Evolutionary conservation across 2,888 invertebrate genomes (phyloP), one percentile per base, ranked within the genome.

Genomic region (Scaptomyza cyrtandrae): DNA sequence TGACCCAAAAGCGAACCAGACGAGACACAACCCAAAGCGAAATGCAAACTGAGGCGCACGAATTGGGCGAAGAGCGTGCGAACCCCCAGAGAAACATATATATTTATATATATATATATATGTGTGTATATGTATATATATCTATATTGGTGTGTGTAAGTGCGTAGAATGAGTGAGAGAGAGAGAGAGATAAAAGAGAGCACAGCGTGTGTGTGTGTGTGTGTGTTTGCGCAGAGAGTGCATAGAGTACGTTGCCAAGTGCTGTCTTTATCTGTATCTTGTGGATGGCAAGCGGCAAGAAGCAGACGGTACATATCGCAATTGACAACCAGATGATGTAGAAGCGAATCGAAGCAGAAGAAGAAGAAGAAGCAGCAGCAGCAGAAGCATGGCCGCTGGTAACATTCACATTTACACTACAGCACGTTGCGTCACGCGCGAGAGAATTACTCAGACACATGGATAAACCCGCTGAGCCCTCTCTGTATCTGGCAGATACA

Each of bases 21-120:
- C 86, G 84, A 89, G 85, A 73, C 86, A 89, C 90, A 89, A 90
- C 84, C 89, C 89, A 90, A 90, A 89, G 89, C 91, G 85, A 89
- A 90, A 90, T 83, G 84, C 87, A 85, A 89, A 90, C 90, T 90
- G 86, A 88, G 84, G 64, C 76, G 52, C 65, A 75, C 54, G 70
- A 62, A 71, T 80, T 71, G 74, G 67, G 71, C 72, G 78, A 81
- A 89, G 89, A 90, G 89, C 79, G 70, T 45, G 66, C 80, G 73
- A 89, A 86, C 90, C 90, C 83, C 61, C 63, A 48, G 52, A 39
- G 53, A 27, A 24, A 46, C 16, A 65, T 14, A 39, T 14, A 7
- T 39, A 14, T 5, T 2, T 19, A 19, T 19, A 19, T 19, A 19
- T 2, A 19, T 2, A 19, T 19, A 19, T 19, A 19, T 19, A 19